Base-by-base conservation (phyloP, 2,797 vertebrate genomes). In the Sparus aurata region DNA sequence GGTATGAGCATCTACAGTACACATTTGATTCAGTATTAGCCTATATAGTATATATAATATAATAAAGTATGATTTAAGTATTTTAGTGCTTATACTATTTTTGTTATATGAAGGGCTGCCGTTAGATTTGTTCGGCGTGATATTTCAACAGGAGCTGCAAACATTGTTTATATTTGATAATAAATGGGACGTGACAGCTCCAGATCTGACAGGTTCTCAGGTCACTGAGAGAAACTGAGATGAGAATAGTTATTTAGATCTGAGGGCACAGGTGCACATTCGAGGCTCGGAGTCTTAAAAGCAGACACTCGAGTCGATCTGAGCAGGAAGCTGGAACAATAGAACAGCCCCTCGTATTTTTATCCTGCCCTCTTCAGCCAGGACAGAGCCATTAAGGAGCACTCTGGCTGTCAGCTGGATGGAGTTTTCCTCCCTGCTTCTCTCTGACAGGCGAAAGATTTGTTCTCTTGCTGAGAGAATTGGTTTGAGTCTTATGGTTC, bases 391-490 rank as follows among this genome's bases (percentile, higher is more conserved):
- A 90, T 87, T 89, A 85, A 89, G 71, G 57, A 83, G 84, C 77
- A 85, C 85, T 88, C 86, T 49, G 83, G 73, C 86, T 90, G 89
- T 90, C 87, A 90, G 73, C 55, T 65, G 68, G 66, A 87, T 85
- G 80, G 83, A 77, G 79, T 86, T 85, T 85, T 91, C 77, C 30
- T 70, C 55, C 77, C 75, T 64, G 73, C 67, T 50, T 87, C 62
- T 81, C 69, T 81, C 75, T 89, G 89, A 91, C 91, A 88, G 88
- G 73, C 12, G 5, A 70, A 38, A 85, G 80, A 91, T 91, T 88
- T 91, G 88, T 85, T 82, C 84, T 85, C 86, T 72, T 77, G 64
- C 75, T 61, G 69, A 82, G 82, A 83, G 79, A 89, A 91, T 88
- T 73, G 82, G 73, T 80, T 80, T 77, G 75, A 85, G 77, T 83